Evolutionary conservation across 2,888 invertebrate species (phyloP), one percentile per base, ranked within the genome.

Genomic region (Hirtodrosophila alboralis): DNA sequence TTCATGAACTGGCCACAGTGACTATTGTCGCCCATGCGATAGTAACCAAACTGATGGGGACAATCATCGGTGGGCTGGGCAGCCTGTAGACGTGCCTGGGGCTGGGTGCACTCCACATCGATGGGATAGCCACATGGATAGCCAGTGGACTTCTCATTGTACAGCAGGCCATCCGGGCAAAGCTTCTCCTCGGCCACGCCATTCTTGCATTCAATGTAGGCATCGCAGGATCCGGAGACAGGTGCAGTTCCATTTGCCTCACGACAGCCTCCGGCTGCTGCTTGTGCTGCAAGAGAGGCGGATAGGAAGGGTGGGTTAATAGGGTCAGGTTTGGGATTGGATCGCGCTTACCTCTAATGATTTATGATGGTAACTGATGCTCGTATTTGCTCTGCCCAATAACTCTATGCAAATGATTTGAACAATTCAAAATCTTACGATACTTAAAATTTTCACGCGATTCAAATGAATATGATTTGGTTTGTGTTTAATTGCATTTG

Each of bases 41-140:
- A 96, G 90, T 95, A 95, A 0, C 96, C 96, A 80, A 94, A 96
- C 88, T 95, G 96, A 88, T 96, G 95, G 0, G 96, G 96, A 73
- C 96, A 96, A 6, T 94, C 94, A 0, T 94, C 94, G 0, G 95
- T 95, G 0, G 96, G 92, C 54, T 91, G 90, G 0, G 90, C 79
- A 0, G 87, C 31, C 71, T 91, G 95, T 49, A 93, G 91, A 23
- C 92, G 91, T 4, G 94, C 92, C 68, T 96, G 92, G 47, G 95
- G 92, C 75, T 94, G 94, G 2, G 92, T 6, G 86, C 97, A 97
- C 64, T 94, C 92, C 4, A 96, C 94, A 74, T 96, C 96, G 61
- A 94, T 94, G 43, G 96, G 96, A 90, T 96, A 97, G 79, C 95
- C 94, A 87, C 97, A 97, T 2, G 96, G 96, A 87, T 94, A 96